Evolutionary conservation across 2,888 invertebrate species (phyloP), one percentile per base, ranked within the genome.

Genomic region (Ptychoptera albimana): DNA sequence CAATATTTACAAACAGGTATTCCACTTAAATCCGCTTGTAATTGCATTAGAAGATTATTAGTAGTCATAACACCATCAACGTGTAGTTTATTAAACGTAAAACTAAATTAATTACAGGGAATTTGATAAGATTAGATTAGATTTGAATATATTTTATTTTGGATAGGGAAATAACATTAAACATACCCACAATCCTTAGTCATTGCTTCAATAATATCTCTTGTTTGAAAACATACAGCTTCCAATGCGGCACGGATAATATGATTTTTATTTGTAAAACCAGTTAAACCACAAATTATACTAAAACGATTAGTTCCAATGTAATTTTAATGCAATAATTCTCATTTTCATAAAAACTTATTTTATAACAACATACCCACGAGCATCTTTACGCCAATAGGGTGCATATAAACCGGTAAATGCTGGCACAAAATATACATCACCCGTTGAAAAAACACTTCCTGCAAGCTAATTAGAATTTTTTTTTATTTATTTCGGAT

Each of bases 371-470:
- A n/a, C 66, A 55, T 57, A 77, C 84, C 92, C 93, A 60, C 93
- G 73, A 0, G 98, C 98, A 62, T 94, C 92, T 57, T 89, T 84
- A 57, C 93, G 77, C 97, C 97, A 99, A 59, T 97, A 92, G 0
- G 98, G 98, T 44, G 97, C 96, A 64, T 91, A 97, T 0, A 98
- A 68, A 0, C 97, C 98, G 39, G 85, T 88, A 62, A 98, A 96
- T 0, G 96, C 96, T 0, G 97, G 97, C 23, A 98, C 97, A 63
- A 98, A 97, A 64, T 94, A 96, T 11, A 96, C 93, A 55, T 94
- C 97, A 0, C 88, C 88, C 0, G 92, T 89, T 38, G 83, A 82
- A 54, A 82, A 78, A 32, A 96, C 96, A 50, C 73, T 73, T 29
- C 76, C 72, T 0, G 89, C 89, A 43, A 88, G 71, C 15, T 73